Evolutionary conservation across 2,113 vertebrate species (phyloP).

Genomic region (Herpailurus yagouaroundi): DNA sequence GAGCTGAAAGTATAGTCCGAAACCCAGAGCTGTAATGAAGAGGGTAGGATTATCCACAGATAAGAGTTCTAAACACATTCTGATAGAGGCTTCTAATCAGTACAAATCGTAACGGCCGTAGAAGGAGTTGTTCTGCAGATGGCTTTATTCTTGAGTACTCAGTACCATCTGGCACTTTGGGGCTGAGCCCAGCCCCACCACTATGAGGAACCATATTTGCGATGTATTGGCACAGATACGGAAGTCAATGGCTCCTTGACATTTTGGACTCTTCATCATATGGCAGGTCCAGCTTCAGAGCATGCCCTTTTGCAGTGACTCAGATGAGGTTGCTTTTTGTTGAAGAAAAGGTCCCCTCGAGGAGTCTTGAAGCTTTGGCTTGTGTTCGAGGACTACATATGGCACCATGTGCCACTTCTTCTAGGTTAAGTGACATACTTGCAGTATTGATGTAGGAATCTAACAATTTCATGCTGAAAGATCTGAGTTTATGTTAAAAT

Average conservation of each 20-base stretch:
- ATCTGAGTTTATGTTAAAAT: background rate
- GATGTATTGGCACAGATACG: background rate
- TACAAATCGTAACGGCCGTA: slow-evolving; percentile 55
- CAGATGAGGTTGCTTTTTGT: background rate
- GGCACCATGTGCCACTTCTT: background rate
- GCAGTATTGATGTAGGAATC: background rate
- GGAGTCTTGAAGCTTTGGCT: background rate
- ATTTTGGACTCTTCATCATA: slow-evolving; percentile 62
- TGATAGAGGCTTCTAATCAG: slow-evolving; percentile 59
- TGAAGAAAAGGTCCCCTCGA: slow-evolving; percentile 51
- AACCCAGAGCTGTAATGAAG: background rate
- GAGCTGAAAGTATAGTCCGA: background rate
- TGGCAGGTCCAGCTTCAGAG: slow-evolving; percentile 56
- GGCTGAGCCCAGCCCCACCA: slow-evolving; percentile 67
- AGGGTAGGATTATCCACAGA: slow-evolving; percentile 7
- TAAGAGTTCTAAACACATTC: slow-evolving; percentile 53
- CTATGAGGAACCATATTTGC: slow-evolving; percentile 44
- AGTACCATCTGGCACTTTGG: slow-evolving; percentile 72
- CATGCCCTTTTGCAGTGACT: slow-evolving; percentile 32
- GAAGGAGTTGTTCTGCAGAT: slow-evolving; percentile 70
- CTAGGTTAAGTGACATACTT: background rate
- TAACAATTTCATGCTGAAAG: background rate
- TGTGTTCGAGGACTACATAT: background rate
- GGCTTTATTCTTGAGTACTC: slow-evolving; percentile 63
- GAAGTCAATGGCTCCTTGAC: slow-evolving; percentile 67